These are phyloP conservation scores for Drosophila melanosoma DNA, from an alignment of 2,888 invertebrate genomes.

Conservation along the genomic window DNA sequence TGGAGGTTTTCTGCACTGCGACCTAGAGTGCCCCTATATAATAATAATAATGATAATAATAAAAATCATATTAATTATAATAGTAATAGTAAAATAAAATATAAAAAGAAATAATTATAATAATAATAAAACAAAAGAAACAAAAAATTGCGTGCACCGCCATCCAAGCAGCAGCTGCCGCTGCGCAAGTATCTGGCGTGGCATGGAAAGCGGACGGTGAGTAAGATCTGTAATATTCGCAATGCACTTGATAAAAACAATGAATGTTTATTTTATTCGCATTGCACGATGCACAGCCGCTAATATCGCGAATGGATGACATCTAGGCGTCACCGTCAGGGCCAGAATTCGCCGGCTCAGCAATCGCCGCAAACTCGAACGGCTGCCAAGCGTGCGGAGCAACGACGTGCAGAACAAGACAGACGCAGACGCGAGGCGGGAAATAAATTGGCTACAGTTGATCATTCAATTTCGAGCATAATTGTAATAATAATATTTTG, in stretches of 20 bases:
- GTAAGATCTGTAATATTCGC: slow-evolving; percentile 6
- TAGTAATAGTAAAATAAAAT: too few relatives aligned
- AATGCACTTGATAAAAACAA: neutral
- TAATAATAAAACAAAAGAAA: too few relatives aligned
- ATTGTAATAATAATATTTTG: too few relatives aligned
- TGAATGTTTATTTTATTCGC: neutral
- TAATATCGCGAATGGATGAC: slow-evolving; percentile 84
- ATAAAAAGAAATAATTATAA: too few relatives aligned
- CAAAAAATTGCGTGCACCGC: too few relatives aligned
- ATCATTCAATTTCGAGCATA: neutral
- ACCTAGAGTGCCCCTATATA: too few relatives aligned
- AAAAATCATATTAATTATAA: too few relatives aligned
- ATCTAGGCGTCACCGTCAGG: slow-evolving; percentile 86
- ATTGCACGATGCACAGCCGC: slow-evolving; percentile 81
- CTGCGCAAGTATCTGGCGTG: slow-evolving; percentile 82
- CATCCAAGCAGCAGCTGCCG: slow-evolving; percentile 41
- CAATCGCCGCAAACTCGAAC: slow-evolving; percentile 86
- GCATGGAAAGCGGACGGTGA: slow-evolving; percentile 84
- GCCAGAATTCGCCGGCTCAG: slow-evolving; percentile 83
- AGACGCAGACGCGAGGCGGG: slow-evolving; percentile 96
- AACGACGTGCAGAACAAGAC: slow-evolving; percentile 95
- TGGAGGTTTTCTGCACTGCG: too few relatives aligned
- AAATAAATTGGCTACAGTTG: slow-evolving; percentile 83
- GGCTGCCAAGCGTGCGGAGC: slow-evolving; percentile 92
- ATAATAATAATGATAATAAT: too few relatives aligned